Conservation (phyloP, 2,113 vertebrate species). For the Anoplopoma fimbria region DNA sequence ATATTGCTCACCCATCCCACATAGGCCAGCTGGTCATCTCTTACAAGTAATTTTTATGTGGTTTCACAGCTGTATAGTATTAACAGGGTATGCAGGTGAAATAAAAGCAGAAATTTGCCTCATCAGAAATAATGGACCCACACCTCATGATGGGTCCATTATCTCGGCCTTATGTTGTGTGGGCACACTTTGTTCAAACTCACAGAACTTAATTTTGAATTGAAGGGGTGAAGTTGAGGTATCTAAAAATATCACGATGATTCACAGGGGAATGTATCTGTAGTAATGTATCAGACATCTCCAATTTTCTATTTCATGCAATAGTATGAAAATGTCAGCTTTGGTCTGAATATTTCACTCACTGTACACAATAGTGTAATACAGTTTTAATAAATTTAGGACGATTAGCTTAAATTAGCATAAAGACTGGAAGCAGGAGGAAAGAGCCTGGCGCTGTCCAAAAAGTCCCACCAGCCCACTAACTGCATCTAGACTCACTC, state of each 20-base stretch:
- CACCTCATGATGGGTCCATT: conserved; percentile 24
- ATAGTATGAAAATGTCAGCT: conserved; percentile 32
- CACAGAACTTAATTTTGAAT: conserved; percentile 12
- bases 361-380: conserved; percentile 13
- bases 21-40: conserved; percentile 53
- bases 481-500: neutral
- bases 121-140: conserved; percentile 16
- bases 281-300: conserved; percentile 10
- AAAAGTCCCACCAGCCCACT: neutral
- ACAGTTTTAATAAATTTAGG: neutral
- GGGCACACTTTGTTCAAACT: neutral
- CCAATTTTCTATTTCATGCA: conserved; percentile 1
- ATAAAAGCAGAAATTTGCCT: conserved; percentile 31
- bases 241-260: conserved; percentile 13
- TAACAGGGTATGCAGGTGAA: conserved; percentile 25
- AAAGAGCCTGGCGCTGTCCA: neutral
- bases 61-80: conserved; percentile 50
- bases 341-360: conserved; percentile 25
- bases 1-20: conserved; percentile 52
- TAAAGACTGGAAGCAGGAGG: neutral
- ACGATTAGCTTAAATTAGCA: neutral
- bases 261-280: neutral
- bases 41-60: conserved; percentile 61
- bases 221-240: neutral
- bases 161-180: conserved; percentile 19